These are phyloP conservation scores for Takifugu rubripes DNA, from an alignment of 2,797 vertebrate genomes.

Conservation along the genomic window DNA sequence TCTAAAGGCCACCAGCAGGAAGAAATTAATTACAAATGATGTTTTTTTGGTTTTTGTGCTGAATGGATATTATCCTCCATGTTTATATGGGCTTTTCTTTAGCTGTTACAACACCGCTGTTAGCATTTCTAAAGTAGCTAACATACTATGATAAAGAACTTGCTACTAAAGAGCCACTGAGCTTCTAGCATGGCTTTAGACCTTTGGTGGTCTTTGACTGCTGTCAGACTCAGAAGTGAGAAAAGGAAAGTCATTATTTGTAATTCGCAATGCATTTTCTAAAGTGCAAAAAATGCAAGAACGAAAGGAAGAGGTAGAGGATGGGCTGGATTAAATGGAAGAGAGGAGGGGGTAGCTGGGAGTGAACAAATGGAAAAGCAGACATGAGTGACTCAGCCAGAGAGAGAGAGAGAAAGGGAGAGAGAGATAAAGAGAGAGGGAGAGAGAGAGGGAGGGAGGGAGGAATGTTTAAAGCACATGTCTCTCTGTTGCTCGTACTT, in stretches of 20 bases:
- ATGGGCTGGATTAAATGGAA: constrained; percentile 28
- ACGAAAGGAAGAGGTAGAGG: neutral
- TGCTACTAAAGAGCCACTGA: too few species aligned
- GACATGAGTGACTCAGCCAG: constrained; percentile 36
- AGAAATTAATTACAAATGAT: too few species aligned
- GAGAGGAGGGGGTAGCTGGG: constrained; percentile 28
- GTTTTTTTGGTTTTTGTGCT: too few species aligned
- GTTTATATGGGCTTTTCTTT: too few species aligned
- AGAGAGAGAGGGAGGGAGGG: constrained; percentile 39
- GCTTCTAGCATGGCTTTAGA: too few species aligned
- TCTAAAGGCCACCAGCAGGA: too few species aligned
- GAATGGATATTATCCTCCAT: too few species aligned
- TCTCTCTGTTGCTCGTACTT: constrained; percentile 47
- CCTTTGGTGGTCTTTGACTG: too few species aligned
- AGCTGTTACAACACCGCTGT: too few species aligned
- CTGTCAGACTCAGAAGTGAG: too few species aligned
- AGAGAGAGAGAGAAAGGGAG: constrained; percentile 40
- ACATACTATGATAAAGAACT: too few species aligned
- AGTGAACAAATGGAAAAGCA: constrained; percentile 57
- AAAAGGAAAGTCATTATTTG: neutral
- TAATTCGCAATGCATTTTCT: neutral
- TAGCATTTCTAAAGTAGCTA: too few species aligned
- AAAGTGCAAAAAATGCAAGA: neutral
- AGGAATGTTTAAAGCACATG: constrained; percentile 55
- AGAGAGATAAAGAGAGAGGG: constrained; percentile 8